phyloP scores from a whole-genome alignment of 2,113 vertebrate species.

The Mesitornis unicolor region DNA sequence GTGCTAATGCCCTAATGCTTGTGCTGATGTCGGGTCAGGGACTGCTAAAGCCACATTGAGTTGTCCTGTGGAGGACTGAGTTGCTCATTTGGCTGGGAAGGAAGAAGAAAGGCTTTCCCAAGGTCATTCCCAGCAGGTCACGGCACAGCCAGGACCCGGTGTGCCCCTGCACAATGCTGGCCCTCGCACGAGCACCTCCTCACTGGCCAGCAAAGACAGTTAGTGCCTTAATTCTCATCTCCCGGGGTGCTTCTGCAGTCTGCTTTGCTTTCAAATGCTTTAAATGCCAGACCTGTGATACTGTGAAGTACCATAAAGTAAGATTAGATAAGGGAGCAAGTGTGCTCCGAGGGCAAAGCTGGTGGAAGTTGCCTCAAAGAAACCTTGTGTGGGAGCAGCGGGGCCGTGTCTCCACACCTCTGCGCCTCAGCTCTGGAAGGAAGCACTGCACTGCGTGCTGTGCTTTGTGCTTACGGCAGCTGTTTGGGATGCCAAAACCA shows the following conservation, averaged over 20 bases:
- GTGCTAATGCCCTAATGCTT: background rate
- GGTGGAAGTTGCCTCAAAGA: background rate
- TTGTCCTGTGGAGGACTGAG: fast-evolving
- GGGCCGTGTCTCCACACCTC: fast-evolving
- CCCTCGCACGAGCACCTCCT: background rate
- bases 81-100: fast-evolving
- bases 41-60: fast-evolving
- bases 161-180: fast-evolving
- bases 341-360: background rate
- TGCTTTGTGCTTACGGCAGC: no score
- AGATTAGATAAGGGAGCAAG: slow-evolving; percentile 42
- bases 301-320: background rate
- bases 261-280: slow-evolving; percentile 27
- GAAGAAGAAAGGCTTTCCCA: background rate
- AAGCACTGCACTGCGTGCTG: no score
- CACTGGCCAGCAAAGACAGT: background rate
- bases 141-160: fast-evolving
- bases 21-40: background rate
- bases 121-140: background rate
- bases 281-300: slow-evolving; percentile 1
- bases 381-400: background rate
- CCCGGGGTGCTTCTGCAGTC: background rate
- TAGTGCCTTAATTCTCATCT: background rate
- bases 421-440: background rate
- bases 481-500: background rate